Base-by-base conservation (phyloP, 1,140 invertebrate species). In the Thaumatotibia leucotreta region DNA sequence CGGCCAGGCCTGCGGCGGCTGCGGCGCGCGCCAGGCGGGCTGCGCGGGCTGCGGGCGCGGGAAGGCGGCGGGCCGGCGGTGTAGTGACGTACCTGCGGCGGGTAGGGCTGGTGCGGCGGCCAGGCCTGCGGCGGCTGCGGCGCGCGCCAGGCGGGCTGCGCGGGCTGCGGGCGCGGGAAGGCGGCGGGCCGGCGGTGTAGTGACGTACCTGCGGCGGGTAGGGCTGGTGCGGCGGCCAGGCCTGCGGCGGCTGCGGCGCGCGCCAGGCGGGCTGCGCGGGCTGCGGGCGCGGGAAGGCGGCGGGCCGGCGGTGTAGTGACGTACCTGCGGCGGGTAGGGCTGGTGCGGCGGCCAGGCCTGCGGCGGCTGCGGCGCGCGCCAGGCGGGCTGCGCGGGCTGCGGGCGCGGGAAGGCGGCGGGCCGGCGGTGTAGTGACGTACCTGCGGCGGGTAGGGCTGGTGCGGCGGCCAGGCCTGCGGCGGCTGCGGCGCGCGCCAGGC, bases 21-120 rank as follows among this genome's bases (percentile, higher is more conserved):
- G 97, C 97, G 89, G 97, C 96, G 49, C 96, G 96, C 92, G 97
- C 96, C 76, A 96, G 91, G 61, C 96, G 93, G 23, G 96, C 95
- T 79, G 95, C 95, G 61, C 92, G 92, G 24, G 92, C 92, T 92
- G 52, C 68, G 49, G 27, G 64, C 17, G 52, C 69, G 32, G n/a
- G 68, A 71, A 29, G 75, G 63, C 2, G 69, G 72, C 17, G 73
- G 14, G 14, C 39, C 39, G 14, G 75, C n/a, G n/a, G n/a, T n/a
- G n/a, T n/a, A n/a, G n/a, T n/a, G n/a, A n/a, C n/a, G n/a, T n/a
- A n/a, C n/a, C n/a, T n/a, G 76, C 29, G 84, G 79, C 67, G 87
- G 77, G 52, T 80, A 67, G 45, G 65, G 79, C 69, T 29, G 78
- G 80, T 17, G 77, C 69, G 39, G 73, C 80, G 72, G 63, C 67